Evolutionary conservation across 2,888 invertebrate species (phyloP), one percentile per base, ranked within the genome.

Genomic region (Drosophila robusta): DNA sequence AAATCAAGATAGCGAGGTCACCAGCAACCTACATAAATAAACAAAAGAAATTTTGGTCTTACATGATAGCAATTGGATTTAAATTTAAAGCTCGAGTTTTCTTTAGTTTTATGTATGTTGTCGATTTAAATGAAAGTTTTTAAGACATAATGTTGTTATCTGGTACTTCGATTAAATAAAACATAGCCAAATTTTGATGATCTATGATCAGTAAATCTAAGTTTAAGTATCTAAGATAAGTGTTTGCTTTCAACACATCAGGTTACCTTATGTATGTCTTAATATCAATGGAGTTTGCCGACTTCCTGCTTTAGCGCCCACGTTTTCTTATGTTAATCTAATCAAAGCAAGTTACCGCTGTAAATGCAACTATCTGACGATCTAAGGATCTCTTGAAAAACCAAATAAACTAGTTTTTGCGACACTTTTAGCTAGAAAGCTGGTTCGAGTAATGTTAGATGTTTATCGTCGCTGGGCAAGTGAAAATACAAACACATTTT

Each of bases 291-390:
- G 3, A 42, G 24, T 39, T 32, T 39, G 49, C 62, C 52, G 71
- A 54, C 49, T 58, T 70, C 70, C 63, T 66, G 46, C 61, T 44
- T 7, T 4, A 14, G 34, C 9, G 34, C 12, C 16, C 8, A 11
- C 8, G 7, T 12, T 56, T 51, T 49, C 18, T 39, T 8, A 49
- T 69, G 51, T 34, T 78, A 83, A 87, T 85, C 68, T 66, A 87
- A 87, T 83, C 88, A 83, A 83, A 83, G 88, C 5, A 63, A 76
- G 66, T 76, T 79, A 68, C 83, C 83, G 83, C 82, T 82, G 52
- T 38, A 60, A 65, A 76, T 70, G 58, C 60, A 69, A 57, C 60
- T 69, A 87, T 82, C 86, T 52, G 4, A 8, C 1, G 32, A 78
- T 78, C 77, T 67, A 4, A 8, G 12, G 9, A 39, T 36, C 16